Evolutionary conservation across 2,797 vertebrate species (phyloP).

Genomic region (Calcarius lapponicus): DNA sequence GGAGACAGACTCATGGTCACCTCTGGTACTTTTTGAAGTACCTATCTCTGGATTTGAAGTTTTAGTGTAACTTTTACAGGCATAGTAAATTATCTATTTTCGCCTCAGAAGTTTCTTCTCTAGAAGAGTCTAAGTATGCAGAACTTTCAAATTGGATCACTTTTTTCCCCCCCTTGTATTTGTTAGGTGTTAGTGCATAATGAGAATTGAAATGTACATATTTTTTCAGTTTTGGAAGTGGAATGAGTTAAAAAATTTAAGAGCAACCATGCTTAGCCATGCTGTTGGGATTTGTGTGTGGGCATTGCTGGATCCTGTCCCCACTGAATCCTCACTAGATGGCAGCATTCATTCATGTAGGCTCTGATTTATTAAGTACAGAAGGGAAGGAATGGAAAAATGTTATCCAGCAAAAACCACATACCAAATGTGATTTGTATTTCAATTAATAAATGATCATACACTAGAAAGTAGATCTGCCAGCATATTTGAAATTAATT

Average conservation of each 20-base stretch:
- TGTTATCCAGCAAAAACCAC: neutral
- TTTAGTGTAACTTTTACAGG: neutral
- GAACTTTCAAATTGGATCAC: neutral
- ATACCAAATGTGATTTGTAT: neutral
- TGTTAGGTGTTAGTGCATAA: neutral
- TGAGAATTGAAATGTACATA: neutral
- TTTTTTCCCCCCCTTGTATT: neutral
- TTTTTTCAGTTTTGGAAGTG: neutral
- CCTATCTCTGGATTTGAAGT: neutral
- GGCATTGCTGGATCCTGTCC: neutral
- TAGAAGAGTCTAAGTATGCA: neutral
- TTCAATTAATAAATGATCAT: neutral
- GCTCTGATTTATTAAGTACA: no score
- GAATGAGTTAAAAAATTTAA: neutral
- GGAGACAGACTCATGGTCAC: neutral
- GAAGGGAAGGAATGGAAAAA: neutral
- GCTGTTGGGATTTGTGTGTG: neutral
- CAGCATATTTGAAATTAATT: neutral
- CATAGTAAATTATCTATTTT: neutral
- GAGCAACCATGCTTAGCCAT: fast-evolving
- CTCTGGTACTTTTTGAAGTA: neutral
- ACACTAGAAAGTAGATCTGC: neutral
- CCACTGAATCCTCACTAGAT: slow-evolving; percentile 40
- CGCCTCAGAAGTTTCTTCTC: neutral
- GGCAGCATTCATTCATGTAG: slow-evolving; percentile 58